Base-by-base conservation (phyloP, 2,888 invertebrate species). In the Dryomyza anilis region DNA sequence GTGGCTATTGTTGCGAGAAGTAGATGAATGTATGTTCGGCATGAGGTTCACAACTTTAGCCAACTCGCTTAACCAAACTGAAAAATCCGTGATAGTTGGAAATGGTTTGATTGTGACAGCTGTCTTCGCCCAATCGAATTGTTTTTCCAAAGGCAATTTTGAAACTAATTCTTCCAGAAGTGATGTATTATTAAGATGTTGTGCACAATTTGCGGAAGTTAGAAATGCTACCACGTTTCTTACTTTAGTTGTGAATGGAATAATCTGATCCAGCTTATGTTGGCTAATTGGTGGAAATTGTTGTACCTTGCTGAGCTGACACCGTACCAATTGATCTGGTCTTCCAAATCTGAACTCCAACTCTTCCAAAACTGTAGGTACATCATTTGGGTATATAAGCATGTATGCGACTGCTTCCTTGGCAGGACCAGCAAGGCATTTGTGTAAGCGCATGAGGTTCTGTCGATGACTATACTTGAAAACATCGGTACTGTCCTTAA, bases 291-390 rank as follows among this genome's bases (percentile, higher is more conserved):
- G 16, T 12, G 39, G 39, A n/a, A 39, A 39, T n/a, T 39, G 39
- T 39, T 39, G 39, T 14, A 7, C n/a, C n/a, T 39, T 3, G n/a
- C 3, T 7, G 3, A 39, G n/a, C 39, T 39, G 39, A n/a, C 14
- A 39, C 3, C 12, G 50, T 8, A 70, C 61, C 7, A 70, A 16
- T 23, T 67, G 16, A 29, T 69, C 67, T 21, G 69, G 59, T 10
- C 67, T 50, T 19, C 67, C 67, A 57, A 70, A 67, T 21, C 67
- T 25, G 45, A 64, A 67, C 4, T 57, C 33, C 2, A 70, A 25
- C 16, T 68, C 67, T 1, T 63, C 63, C 1, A 68, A 43, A 2
- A 33, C 67, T 1, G 62, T 46, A 1, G 63, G 48, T 10, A 69
- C 64, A 8, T 66, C 62, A 7, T 58, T 33, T 2, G 65, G 63